Evolutionary conservation across 2,113 vertebrate species (phyloP).

Genomic region (Zosterops hypoxanthus): DNA sequence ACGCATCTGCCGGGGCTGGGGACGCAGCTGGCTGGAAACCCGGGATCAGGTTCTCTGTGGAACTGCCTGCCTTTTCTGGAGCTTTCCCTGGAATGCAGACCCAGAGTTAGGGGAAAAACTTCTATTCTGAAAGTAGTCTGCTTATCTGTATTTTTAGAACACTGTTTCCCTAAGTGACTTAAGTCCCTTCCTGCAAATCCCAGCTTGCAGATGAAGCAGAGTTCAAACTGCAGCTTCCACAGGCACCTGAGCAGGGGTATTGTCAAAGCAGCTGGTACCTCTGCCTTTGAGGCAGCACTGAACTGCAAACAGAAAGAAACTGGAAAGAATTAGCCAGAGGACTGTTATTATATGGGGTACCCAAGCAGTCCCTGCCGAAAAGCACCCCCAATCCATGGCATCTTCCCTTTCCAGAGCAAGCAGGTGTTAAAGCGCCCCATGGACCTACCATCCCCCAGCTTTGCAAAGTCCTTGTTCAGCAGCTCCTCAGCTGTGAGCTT

Average conservation of each 20-base stretch:
- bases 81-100: conserved; percentile 75
- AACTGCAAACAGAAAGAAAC: neutral
- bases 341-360: rapidly evolving
- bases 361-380: neutral
- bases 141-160: neutral
- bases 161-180: neutral
- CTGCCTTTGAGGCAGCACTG: neutral
- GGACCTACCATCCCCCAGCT: conserved; percentile 87
- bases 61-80: conserved; percentile 80
- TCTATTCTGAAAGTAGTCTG: neutral
- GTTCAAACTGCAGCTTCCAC: neutral
- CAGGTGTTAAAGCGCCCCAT: neutral
- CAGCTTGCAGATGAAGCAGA: neutral
- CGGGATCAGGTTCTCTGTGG: conserved; percentile 85
- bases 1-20: conserved; percentile 65
- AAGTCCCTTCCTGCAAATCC: neutral
- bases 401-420: neutral
- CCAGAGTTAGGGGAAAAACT: neutral
- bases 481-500: conserved; percentile 97
- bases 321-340: neutral
- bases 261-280: neutral
- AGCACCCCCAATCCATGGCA: neutral
- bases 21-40: conserved; percentile 74
- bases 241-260: neutral
- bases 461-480: conserved; percentile 97